Percentiles rank a stretch among this genome's conserved stretches.
Evolutionary conservation across 2,113 vertebrate species (phyloP).

Genomic region (Ginglymostoma cirratum): DNA sequence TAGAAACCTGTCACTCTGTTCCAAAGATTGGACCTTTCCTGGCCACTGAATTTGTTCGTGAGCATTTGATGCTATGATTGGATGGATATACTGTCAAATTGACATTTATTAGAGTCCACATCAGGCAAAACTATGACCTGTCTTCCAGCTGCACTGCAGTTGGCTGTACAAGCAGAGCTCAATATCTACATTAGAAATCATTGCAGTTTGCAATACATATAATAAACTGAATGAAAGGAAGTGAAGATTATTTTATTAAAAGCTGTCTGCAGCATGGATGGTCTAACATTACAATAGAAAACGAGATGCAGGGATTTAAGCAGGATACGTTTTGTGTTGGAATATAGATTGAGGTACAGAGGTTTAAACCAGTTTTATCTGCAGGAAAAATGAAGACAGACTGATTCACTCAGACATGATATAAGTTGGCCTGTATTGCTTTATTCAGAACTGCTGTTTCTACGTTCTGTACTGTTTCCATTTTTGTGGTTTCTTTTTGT

Average conservation of each 20-base stretch:
- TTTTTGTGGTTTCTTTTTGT: neutral
- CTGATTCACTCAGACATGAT: neutral
- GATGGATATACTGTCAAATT: neutral
- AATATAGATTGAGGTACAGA: neutral
- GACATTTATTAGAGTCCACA: neutral
- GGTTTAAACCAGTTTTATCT: neutral
- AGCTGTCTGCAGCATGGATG: neutral
- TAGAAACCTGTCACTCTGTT: neutral
- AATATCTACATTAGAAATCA: conserved; percentile 4
- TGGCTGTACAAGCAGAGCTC: neutral
- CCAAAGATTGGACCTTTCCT: neutral
- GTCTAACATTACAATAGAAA: neutral
- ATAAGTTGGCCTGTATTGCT: neutral
- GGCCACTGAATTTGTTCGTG: neutral
- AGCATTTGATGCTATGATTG: neutral
- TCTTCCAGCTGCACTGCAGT: neutral
- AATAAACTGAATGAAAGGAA: neutral
- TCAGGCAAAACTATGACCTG: neutral
- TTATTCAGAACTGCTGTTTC: neutral
- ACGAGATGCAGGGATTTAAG: neutral
- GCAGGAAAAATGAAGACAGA: neutral
- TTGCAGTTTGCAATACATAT: neutral
- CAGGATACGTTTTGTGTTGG: neutral
- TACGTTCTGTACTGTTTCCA: neutral
- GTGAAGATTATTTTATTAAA: neutral